Evolutionary conservation across 1,140 invertebrate species (phyloP).

Genomic region (Zophobas morio): DNA sequence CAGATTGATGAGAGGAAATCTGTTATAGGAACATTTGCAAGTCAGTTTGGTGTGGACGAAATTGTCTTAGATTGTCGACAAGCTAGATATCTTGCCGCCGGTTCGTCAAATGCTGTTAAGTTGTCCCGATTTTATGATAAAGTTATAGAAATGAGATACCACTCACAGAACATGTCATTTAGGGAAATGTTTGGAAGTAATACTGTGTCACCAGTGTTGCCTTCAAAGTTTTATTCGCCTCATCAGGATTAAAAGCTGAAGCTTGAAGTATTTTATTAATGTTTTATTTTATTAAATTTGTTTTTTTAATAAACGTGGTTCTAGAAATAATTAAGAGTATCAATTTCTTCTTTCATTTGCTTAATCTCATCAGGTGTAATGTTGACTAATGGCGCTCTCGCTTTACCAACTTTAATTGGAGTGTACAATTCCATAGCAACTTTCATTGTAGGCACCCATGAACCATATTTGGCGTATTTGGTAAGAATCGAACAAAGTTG

Average conservation of each 20-base stretch:
- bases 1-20: conserved; percentile 80
- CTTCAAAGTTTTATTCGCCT: conserved; percentile 64
- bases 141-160: conserved; percentile 70
- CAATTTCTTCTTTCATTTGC: conserved; percentile 30
- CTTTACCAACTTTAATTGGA: conserved; percentile 73
- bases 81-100: conserved; percentile 88
- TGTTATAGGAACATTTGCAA: conserved; percentile 76
- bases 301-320: neutral
- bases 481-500: conserved; percentile 66
- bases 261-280: conserved; percentile 1
- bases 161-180: conserved; percentile 53
- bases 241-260: conserved; percentile 63
- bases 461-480: conserved; percentile 66
- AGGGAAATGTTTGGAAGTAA: conserved; percentile 60
- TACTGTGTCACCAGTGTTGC: conserved; percentile 58
- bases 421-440: conserved; percentile 74
- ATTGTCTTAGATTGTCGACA: conserved; percentile 90
- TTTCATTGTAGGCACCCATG: conserved; percentile 80
- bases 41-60: conserved; percentile 95
- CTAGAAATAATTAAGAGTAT: too few species aligned
- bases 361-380: conserved; percentile 64
- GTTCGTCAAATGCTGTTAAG: conserved; percentile 92
- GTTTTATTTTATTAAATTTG: conserved; percentile 10
- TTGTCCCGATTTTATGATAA: conserved; percentile 95
- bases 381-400: conserved; percentile 70